Evolutionary conservation across 1,140 invertebrate species (phyloP).

Genomic region (Paralvinella palmiformis): DNA sequence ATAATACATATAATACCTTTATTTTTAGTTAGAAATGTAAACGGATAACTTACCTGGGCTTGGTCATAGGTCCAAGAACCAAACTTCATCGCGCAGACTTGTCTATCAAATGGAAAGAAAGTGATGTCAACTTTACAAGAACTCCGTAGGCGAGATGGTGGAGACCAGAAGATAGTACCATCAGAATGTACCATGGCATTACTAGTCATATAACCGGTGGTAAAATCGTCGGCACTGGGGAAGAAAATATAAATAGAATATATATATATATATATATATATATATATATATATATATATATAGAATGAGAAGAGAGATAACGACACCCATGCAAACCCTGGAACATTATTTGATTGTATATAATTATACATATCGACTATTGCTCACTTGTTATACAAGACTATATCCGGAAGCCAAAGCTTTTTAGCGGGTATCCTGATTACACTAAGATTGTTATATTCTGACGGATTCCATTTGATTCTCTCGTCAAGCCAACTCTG

Average conservation of each 20-base stretch:
- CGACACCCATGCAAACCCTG: not conserved
- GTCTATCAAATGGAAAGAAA: constrained; percentile 93
- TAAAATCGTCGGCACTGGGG: constrained; percentile 19
- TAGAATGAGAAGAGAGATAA: too few relatives aligned
- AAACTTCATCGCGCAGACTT: constrained; percentile 93
- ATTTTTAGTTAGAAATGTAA: not conserved
- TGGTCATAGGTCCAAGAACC: constrained; percentile 84
- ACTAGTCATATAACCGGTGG: constrained; percentile 36
- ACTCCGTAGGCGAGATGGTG: constrained; percentile 62
- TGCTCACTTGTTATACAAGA: constrained; percentile 94
- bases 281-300: too few relatives aligned
- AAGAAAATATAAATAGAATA: not conserved
- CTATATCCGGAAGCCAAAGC: constrained; percentile 93
- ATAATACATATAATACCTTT: not conserved
- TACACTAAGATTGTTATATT: constrained; percentile 82
- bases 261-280: too few relatives aligned
- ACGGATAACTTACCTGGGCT: constrained; percentile 8
- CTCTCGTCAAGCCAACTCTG: constrained; percentile 86
- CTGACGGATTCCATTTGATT: constrained; percentile 87
- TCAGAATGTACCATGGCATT: constrained; percentile 63
- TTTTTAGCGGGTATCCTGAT: constrained; percentile 58
- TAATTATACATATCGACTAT: too few relatives aligned
- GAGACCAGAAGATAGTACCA: constrained; percentile 92
- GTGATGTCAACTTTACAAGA: constrained; percentile 93
- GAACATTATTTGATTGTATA: not conserved